phyloP scores from a whole-genome alignment of 2,113 vertebrate genomes.

The Stigmatopora nigra region DNA sequence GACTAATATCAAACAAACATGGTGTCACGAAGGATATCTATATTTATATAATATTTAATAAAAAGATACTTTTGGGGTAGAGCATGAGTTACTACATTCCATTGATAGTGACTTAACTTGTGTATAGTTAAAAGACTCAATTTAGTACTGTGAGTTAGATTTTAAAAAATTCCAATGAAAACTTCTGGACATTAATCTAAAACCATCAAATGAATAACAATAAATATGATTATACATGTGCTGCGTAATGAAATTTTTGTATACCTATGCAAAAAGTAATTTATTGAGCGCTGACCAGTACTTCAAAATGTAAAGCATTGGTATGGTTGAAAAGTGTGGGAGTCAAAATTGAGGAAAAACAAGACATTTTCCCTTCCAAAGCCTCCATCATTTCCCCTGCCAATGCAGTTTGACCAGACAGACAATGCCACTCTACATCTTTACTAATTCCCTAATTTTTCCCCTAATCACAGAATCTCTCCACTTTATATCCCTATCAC shows the following conservation, averaged over 20 bases:
- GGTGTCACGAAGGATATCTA: not conserved
- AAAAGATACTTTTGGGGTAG: too few relatives aligned
- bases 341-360: not conserved
- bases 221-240: not conserved
- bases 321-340: not conserved
- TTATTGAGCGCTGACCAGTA: not conserved
- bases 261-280: not conserved
- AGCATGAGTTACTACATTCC: too few relatives aligned
- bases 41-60: too few relatives aligned
- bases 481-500: conserved; percentile 32
- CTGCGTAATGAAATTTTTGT: not conserved
- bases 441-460: conserved; percentile 51
- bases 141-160: too few relatives aligned
- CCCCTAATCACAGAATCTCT: conserved; percentile 44
- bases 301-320: not conserved
- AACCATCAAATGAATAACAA: not conserved
- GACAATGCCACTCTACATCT: conserved; percentile 26
- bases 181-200: too few relatives aligned
- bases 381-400: not conserved
- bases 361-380: not conserved
- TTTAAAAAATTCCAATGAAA: not conserved
- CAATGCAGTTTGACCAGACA: conserved; percentile 15
- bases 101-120: too few relatives aligned
- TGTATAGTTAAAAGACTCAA: too few relatives aligned
- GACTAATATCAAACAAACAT: not conserved